Conservation (phyloP, 1,140 invertebrate genomes). For the Colletes latitarsis region DNA sequence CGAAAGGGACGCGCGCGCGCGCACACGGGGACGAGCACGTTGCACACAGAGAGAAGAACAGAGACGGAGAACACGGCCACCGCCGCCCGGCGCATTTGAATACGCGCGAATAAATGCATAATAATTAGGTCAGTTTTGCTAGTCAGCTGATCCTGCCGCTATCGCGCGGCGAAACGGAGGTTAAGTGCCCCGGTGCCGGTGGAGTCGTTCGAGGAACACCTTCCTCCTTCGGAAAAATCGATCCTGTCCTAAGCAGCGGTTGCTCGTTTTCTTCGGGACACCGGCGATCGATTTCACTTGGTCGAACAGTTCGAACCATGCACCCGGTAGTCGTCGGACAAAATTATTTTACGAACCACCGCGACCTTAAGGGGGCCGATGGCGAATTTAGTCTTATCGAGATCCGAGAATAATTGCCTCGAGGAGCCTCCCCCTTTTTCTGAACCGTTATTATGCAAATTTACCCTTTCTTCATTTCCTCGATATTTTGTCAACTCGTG, state of each 20-base stretch:
- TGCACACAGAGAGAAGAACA: conserved; percentile 29
- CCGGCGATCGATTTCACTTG: background rate
- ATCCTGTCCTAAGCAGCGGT: background rate
- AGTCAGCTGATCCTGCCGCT: conserved; percentile 79
- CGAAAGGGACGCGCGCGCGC: conserved; percentile 40
- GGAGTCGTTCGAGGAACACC: conserved; percentile 34
- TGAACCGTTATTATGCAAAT: no score
- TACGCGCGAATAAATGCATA: conserved; percentile 82
- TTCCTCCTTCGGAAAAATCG: conserved; percentile 14
- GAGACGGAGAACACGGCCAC: conserved; percentile 64
- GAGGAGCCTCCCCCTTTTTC: no score
- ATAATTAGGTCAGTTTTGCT: conserved; percentile 82
- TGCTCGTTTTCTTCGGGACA: background rate
- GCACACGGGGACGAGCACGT: background rate
- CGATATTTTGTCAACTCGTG: no score
- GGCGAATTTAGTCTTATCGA: no score
- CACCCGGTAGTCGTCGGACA: no score
- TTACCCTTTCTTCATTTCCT: no score
- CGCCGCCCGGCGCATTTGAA: conserved; percentile 79
- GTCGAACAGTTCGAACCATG: background rate
- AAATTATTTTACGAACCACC: no score
- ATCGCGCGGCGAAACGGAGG: conserved; percentile 68
- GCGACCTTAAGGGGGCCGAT: no score
- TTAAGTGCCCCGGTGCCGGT: conserved; percentile 58
- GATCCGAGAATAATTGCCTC: no score